These are phyloP conservation scores for Regulus satrapa DNA, from an alignment of 2,113 vertebrate species.

Conservation along the genomic window DNA sequence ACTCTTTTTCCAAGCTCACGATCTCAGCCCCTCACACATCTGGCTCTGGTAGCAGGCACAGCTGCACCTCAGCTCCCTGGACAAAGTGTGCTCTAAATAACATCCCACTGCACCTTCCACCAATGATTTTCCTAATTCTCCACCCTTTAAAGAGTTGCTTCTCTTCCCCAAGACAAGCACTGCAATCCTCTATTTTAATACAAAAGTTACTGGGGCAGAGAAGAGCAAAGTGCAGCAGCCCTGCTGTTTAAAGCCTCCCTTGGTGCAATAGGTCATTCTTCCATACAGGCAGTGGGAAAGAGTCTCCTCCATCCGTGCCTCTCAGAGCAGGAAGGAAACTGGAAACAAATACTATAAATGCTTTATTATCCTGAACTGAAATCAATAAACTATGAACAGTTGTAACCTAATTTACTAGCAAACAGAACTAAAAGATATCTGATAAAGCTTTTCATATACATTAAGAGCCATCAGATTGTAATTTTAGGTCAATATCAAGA, in stretches of 20 bases:
- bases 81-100: not conserved
- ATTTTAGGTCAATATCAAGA: not conserved
- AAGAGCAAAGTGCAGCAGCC: not conserved
- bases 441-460: slow-evolving; percentile 23
- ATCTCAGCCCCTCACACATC: not conserved
- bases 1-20: not conserved
- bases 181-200: not conserved
- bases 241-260: not conserved
- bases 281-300: not conserved
- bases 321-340: slow-evolving; percentile 29
- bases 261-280: not conserved
- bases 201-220: not conserved
- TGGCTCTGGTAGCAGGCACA: not conserved
- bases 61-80: not conserved
- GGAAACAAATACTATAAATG: slow-evolving; percentile 12
- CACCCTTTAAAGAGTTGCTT: not conserved
- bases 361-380: slow-evolving; percentile 26
- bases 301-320: not conserved
- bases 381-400: slow-evolving; percentile 25
- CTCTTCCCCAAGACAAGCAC: not conserved
- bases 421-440: not conserved
- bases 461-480: not conserved
- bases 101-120: not conserved
- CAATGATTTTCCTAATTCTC: not conserved
- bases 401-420: slow-evolving; percentile 37